phyloP scores from a whole-genome alignment of 2,113 vertebrate species.

The Petaurus breviceps region DNA sequence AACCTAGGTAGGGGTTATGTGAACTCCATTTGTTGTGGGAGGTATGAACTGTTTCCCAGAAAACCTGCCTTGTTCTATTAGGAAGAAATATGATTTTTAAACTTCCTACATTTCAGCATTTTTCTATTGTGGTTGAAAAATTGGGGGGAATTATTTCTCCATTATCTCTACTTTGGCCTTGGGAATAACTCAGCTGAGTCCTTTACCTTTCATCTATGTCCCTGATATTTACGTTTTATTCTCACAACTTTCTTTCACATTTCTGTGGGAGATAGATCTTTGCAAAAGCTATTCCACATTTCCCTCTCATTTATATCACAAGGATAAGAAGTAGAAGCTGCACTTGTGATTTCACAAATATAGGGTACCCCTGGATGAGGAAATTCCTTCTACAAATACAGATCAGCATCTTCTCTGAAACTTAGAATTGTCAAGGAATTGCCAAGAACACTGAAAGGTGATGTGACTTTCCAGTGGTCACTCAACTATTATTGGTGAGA shows the following conservation, averaged over 20 bases:
- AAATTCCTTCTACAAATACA: neutral
- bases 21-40: neutral
- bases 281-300: neutral
- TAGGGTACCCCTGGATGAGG: neutral
- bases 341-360: neutral
- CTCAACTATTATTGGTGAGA: neutral
- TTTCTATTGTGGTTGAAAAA: neutral
- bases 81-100: neutral
- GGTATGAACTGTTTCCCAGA: conserved; percentile 34
- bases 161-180: neutral
- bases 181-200: neutral
- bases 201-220: neutral
- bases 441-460: neutral
- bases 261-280: neutral
- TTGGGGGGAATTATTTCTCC: neutral
- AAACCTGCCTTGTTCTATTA: conserved; percentile 45
- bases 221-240: neutral
- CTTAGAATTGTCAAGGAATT: neutral
- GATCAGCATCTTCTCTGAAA: neutral
- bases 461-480: neutral
- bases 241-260: neutral
- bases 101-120: conserved; percentile 36
- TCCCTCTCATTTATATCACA: neutral
- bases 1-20: neutral
- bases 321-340: neutral